Base-by-base conservation (phyloP, 2,888 invertebrate genomes). In the Amblyjoppa fuscipennis region DNA sequence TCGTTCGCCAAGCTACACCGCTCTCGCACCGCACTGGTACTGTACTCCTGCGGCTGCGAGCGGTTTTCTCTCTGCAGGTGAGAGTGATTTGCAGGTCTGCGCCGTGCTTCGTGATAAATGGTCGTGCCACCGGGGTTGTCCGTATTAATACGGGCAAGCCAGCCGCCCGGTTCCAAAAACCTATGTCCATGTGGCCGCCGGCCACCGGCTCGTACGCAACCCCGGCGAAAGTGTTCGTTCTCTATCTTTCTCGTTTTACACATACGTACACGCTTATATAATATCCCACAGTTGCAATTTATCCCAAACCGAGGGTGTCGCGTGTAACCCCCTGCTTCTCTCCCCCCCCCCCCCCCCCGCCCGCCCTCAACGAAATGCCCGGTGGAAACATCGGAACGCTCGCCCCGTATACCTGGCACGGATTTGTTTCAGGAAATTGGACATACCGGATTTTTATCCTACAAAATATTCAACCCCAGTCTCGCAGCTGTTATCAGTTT, bases 11-110 rank as follows among this genome's bases (percentile, higher is more conserved):
- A 66, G 71, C 70, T 78, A 81, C 74, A 69, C 83, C 51, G 66
- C 53, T 45, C 45, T 16, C 25, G 64, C 66, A 61, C 64, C 61
- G 66, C 49, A 73, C 59, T 79, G 61, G 77, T 61, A 79, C 69
- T 83, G 69, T 71, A 79, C 80, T 66, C 73, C 69, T 64, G 76
- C 53, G 83, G 80, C 73, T 41, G 38, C 64, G 34, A 71, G 64
- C 66, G 77, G 73, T 86, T 45, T 45, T 53, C 78, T 56, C 82
- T 38, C 85, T 83, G 86, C 86, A 86, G 79, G 81, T 79, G 80
- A 87, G 88, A 88, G 84, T 89, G 89, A 89, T 89, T 89, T 89
- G 88, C 87, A 88, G 88, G 86, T 84, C 88, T 85, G 83, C 79
- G 84, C 87, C 84, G 84, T 87, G 84, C 38, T 80, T 76, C 82